Base-by-base conservation (phyloP, 2,888 invertebrate species). In the Pachymerium ferrugineum region DNA sequence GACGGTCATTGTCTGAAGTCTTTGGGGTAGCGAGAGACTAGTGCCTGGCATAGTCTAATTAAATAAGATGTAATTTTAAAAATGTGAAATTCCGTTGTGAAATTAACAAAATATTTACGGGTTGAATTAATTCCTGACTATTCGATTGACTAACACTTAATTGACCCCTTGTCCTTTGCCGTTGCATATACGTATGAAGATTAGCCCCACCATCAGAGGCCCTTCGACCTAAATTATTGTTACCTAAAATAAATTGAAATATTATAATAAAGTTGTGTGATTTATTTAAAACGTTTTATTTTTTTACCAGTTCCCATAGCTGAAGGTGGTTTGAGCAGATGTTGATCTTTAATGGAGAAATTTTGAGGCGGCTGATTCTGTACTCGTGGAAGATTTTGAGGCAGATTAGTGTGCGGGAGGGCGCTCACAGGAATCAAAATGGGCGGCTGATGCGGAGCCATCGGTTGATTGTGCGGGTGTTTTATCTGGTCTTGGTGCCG, bases 181-280 rank as follows among this genome's bases (percentile, higher is more conserved):
- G 79, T 80, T 86, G 88, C 80, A 87, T 88, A 79, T 86, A 87
- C 78, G 89, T 88, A 78, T 92, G 92, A 77, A 96, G 88, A 85
- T 96, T 94, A 73, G 96, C 95, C 74, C 96, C 96, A 78, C 97
- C 97, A 85, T 97, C 97, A 14, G 96, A 96, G 72, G 96, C 96
- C 78, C 97, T 88, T 47, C 97, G 87, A 5, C 94, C 94, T 75
- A 82, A 76, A 28, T 80, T 79, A 62, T 68, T 54, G 16, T 54
- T 31, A 47, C 75, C 74, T 70, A 74, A 71, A n/a, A n/a, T n/a
- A n/a, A n/a, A n/a, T n/a, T n/a, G n/a, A n/a, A n/a, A n/a, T n/a
- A n/a, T n/a, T n/a, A n/a, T n/a, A n/a, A n/a, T n/a, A n/a, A 35
- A 35, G 12, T 35, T 35, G 38, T 35, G 38, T 35, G 38, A 35